phyloP scores from a whole-genome alignment of 2,797 vertebrate species.

The Aphelocoma californica region DNA sequence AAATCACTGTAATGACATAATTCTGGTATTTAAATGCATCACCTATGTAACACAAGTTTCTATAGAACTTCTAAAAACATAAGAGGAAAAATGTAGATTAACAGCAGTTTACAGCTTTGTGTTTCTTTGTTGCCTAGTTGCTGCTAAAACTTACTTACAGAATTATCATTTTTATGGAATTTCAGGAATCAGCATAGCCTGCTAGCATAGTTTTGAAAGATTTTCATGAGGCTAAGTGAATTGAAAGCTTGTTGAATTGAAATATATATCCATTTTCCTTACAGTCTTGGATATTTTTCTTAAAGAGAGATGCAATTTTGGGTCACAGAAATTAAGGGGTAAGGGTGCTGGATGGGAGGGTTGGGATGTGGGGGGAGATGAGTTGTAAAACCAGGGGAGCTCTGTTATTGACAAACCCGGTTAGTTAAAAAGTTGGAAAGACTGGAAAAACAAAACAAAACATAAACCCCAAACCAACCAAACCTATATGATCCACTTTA shows the following conservation, averaged over 20 bases:
- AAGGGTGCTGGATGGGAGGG: background rate
- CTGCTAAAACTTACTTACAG: background rate
- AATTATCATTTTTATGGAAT: background rate
- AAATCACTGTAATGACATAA: background rate
- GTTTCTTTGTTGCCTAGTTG: background rate
- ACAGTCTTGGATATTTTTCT: background rate
- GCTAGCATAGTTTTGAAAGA: background rate
- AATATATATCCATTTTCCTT: background rate
- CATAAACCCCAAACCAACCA: background rate
- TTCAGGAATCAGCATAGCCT: background rate
- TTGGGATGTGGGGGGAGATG: background rate
- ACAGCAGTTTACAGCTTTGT: background rate
- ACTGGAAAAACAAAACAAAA: background rate
- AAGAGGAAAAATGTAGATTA: background rate
- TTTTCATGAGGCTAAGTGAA: constrained; percentile 3
- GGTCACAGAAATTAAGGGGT: background rate
- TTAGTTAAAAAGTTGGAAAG: background rate
- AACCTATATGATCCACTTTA: background rate
- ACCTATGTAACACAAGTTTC: background rate
- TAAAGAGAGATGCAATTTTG: background rate
- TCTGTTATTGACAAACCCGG: background rate
- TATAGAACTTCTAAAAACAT: background rate
- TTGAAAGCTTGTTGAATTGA: background rate
- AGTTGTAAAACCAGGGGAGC: background rate
- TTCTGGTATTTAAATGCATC: background rate